Percentiles rank a stretch among this genome's conserved stretches.
phyloP scores from a whole-genome alignment of 2,888 invertebrate genomes.

The Drosophila austrosaltans region DNA sequence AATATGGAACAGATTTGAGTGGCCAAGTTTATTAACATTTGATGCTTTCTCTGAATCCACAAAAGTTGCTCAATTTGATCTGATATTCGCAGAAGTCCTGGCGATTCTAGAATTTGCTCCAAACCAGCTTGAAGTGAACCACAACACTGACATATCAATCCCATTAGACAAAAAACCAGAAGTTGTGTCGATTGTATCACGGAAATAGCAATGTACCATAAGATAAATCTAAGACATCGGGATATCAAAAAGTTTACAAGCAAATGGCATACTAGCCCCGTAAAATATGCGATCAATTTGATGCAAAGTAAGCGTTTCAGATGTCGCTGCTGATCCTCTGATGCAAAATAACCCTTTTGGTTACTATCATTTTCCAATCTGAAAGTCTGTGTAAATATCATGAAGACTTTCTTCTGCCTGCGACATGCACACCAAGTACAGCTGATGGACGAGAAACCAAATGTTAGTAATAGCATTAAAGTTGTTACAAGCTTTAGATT shows the following conservation, averaged over 20 bases:
- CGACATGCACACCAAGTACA: background rate
- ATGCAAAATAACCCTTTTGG: background rate
- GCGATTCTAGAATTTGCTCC: background rate
- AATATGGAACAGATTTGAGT: background rate
- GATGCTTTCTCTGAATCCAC: constrained; percentile 2
- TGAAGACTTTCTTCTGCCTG: background rate
- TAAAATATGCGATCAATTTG: background rate
- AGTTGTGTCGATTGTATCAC: background rate
- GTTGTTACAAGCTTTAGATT: too few relatives aligned
- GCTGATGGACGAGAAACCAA: too few relatives aligned
- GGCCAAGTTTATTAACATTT: background rate
- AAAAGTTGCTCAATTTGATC: background rate
- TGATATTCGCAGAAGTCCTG: too few relatives aligned
- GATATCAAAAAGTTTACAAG: background rate
- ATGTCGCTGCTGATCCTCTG: background rate
- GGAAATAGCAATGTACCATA: background rate
- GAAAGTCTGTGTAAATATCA: background rate
- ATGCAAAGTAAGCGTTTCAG: background rate
- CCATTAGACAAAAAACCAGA: background rate
- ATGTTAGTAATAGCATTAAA: background rate
- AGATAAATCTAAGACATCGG: background rate
- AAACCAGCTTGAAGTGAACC: background rate
- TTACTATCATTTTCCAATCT: background rate
- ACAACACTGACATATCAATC: background rate
- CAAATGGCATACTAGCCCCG: background rate